Evolutionary conservation across 2,797 vertebrate species (phyloP), one percentile per base, ranked within the genome.

Genomic region (Poeciliopsis paucimaculata): DNA sequence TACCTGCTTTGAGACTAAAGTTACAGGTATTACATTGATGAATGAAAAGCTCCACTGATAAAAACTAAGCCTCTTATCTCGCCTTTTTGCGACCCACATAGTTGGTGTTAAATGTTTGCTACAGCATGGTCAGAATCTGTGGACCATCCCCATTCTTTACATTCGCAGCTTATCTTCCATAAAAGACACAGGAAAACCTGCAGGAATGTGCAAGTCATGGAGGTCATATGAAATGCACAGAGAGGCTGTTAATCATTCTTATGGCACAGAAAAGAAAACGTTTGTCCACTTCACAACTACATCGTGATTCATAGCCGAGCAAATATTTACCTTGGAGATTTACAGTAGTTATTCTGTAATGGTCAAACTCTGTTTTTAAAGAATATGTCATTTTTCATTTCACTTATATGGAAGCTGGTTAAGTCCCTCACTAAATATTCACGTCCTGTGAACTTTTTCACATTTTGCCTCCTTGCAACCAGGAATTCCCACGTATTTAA

Each of bases 181-280:
- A 77, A 72, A 85, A 51, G 45, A 39, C 45, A 76, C 43, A 68
- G 70, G 73, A 45, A 71, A 70, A 77, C 64, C 72, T 49, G 36
- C 51, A 76, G 79, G 83, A 86, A 88, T 62, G 47, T 72, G 41
- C 31, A 41, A 64, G 45, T 1, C 43, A 83, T 39, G n/a, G 49
- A 75, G 73, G 53, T 81, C 57, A 85, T 26, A 73, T 77, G 49
- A 84, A 77, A 87, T 34, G 76, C 72, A 90, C 77, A 85, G 78
- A 84, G 80, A 60, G 43, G 51, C 55, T 60, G 81, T 92, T 88
- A 92, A 91, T 92, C 45, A 89, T 91, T 88, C 73, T 2, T 82
- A 64, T 15, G 78, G 74, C 13, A 39, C 1, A 79, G 55, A 92
- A 73, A 4, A 10, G 82, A 77, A 84, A 66, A 39, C 31, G 49